phyloP scores from a whole-genome alignment of 2,888 invertebrate species.

The Notodonta ziczac region DNA sequence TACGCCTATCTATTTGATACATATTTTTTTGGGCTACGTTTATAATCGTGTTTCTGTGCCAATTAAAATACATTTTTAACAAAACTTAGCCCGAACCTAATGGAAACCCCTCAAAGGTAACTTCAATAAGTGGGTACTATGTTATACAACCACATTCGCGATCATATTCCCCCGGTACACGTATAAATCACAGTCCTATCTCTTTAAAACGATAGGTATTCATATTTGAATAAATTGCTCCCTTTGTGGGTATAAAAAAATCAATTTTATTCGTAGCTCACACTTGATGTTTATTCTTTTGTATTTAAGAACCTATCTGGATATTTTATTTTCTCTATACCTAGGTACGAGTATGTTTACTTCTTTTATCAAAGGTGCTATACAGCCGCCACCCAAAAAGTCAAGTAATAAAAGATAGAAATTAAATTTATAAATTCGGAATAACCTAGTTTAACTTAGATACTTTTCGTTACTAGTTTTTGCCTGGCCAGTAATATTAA shows the following conservation, averaged over 20 bases:
- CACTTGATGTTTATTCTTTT: too few species aligned
- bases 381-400: too few species aligned
- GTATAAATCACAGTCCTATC: slow-evolving; percentile 26
- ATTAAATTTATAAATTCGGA: too few species aligned
- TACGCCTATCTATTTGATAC: too few species aligned
- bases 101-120: slow-evolving; percentile 8
- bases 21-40: too few species aligned
- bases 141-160: slow-evolving; percentile 22
- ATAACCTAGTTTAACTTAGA: too few species aligned
- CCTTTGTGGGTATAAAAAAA: slow-evolving; percentile 32
- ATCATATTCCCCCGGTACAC: slow-evolving; percentile 23
- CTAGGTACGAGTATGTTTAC: too few species aligned
- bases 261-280: slow-evolving; percentile 15
- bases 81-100: slow-evolving; percentile 10
- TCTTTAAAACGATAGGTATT: slow-evolving; percentile 34
- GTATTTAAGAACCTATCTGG: too few species aligned
- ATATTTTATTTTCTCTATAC: background rate
- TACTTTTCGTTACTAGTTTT: background rate
- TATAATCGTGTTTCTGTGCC: too few species aligned
- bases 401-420: too few species aligned
- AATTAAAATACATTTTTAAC: background rate
- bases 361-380: too few species aligned
- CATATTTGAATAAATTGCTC: slow-evolving; percentile 37
- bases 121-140: slow-evolving; percentile 8
- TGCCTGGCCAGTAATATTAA: background rate